Conservation (phyloP, 2,888 invertebrate genomes). For the Gandaritis pyraliata region DNA sequence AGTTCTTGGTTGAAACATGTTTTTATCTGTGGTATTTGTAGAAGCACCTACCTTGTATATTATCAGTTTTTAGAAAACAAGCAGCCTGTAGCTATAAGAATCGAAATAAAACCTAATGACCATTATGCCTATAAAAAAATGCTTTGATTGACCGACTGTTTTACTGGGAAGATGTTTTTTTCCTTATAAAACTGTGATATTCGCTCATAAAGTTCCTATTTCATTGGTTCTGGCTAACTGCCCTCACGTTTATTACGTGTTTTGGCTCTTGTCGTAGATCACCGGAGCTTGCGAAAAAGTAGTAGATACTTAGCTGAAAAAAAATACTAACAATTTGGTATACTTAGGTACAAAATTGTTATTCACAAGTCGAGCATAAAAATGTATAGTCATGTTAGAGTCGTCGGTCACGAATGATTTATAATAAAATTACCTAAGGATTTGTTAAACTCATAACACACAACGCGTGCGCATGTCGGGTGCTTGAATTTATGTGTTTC, state of each 20-base stretch:
- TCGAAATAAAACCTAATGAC: slow-evolving; percentile 1
- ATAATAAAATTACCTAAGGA: too few species aligned
- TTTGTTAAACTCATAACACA: too few species aligned
- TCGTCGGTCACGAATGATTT: too few species aligned
- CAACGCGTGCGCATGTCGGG: too few species aligned
- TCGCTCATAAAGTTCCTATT: slow-evolving; percentile 2
- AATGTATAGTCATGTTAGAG: too few species aligned
- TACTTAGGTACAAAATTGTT: too few species aligned
- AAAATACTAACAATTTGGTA: not conserved
- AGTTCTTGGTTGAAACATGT: too few species aligned
- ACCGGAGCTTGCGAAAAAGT: not conserved
- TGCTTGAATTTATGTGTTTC: too few species aligned
- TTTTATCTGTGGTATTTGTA: too few species aligned
- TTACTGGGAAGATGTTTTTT: slow-evolving; percentile 1
- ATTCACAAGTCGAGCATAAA: too few species aligned
- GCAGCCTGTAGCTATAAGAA: not conserved
- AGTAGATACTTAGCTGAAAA: not conserved
- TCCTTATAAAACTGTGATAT: not conserved
- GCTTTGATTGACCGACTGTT: not conserved
- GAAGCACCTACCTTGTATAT: too few species aligned
- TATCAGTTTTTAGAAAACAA: too few species aligned
- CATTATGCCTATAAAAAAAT: not conserved
- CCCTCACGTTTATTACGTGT: not conserved
- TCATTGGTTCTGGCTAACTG: not conserved
- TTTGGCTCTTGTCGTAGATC: not conserved